Evolutionary conservation across 2,888 invertebrate species (phyloP), one percentile per base, ranked within the genome.

Genomic region (Diplazon laetatorius): DNA sequence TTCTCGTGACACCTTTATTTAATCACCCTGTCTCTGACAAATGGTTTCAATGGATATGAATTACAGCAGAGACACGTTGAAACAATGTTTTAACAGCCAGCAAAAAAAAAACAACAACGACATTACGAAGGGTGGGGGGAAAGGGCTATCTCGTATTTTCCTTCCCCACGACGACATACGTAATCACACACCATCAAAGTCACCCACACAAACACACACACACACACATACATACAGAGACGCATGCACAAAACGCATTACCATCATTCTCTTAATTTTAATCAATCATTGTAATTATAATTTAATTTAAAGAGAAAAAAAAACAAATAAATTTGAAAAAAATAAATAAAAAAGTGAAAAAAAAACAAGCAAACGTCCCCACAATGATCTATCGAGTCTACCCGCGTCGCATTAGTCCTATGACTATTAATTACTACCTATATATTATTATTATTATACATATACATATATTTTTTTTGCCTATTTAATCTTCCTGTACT

Each of bases 261-360:
- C 68, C 76, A 66, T 78, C 78, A 78, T 78, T 74, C 69, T 71
- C 72, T 72, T 76, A 78, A 76, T 75, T 81, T 78, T 81, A 78
- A 74, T 74, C 55, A 76, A 74, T 77, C 75, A 80, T 81, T 81
- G 81, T 81, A 81, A 81, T 81, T 81, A 77, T 76, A 78, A 72
- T 48, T 77, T 73, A 78, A 78, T 78, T 77, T 66, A 62, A 66
- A 76, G 60, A 72, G 6, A 6, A 30, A 30, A 6, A 30, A 30
- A 6, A 30, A 30, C 4, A 5, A 30, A 30, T 30, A 30, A 6
- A n/a, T n/a, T n/a, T n/a, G n/a, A n/a, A n/a, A n/a, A n/a, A n/a
- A n/a, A n/a, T n/a, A n/a, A n/a, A n/a, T n/a, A n/a, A n/a, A n/a
- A 62, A 66, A 76, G 60, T 68, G 6, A 6, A 30, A 30, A 6